A percentile compares a stretch with the other conserved stretches of the same genome.
Conservation (phyloP, 2,797 vertebrate genomes). For the Karalla daura region DNA sequence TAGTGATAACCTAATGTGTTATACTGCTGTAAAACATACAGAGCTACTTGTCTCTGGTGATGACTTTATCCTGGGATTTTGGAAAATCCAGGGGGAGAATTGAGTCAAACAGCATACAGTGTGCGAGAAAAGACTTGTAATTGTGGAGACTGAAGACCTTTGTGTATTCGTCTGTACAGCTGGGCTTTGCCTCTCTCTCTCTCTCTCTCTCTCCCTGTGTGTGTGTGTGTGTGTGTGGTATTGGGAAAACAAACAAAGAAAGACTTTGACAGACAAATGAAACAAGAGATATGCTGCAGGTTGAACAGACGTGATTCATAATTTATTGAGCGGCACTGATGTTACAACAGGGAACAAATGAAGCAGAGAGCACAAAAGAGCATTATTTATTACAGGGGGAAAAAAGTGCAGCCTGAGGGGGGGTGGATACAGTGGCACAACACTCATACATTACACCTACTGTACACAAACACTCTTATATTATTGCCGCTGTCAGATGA, state of each 20-base stretch:
- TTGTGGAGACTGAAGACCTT: background rate
- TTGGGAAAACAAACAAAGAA: constrained; percentile 21
- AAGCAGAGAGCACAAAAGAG: constrained; percentile 75
- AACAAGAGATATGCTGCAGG: constrained; percentile 68
- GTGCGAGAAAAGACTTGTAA: constrained; percentile 1
- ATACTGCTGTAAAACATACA: background rate
- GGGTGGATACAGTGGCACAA: constrained; percentile 57
- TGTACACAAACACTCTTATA: constrained; percentile 55
- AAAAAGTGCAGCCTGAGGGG: constrained; percentile 65
- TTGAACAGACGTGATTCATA: constrained; percentile 70
- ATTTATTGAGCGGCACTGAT: constrained; percentile 78
- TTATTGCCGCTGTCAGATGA: constrained; percentile 52
- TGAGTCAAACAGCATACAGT: constrained; percentile 21
- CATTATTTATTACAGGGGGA: constrained; percentile 80
- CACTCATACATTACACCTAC: constrained; percentile 52
- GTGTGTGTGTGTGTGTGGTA: constrained; percentile 18
- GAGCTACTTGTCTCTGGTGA: constrained; percentile 2
- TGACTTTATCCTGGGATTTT: background rate
- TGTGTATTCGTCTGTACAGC: constrained; percentile 3
- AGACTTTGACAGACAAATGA: constrained; percentile 65
- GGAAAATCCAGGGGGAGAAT: constrained; percentile 25
- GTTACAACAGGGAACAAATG: constrained; percentile 78
- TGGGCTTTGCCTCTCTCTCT: background rate
- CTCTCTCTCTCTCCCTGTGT: background rate
- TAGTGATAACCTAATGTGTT: constrained; percentile 4